Evolutionary conservation across 2,888 invertebrate species (phyloP).

Genomic region (Drosophila neonasuta): DNA sequence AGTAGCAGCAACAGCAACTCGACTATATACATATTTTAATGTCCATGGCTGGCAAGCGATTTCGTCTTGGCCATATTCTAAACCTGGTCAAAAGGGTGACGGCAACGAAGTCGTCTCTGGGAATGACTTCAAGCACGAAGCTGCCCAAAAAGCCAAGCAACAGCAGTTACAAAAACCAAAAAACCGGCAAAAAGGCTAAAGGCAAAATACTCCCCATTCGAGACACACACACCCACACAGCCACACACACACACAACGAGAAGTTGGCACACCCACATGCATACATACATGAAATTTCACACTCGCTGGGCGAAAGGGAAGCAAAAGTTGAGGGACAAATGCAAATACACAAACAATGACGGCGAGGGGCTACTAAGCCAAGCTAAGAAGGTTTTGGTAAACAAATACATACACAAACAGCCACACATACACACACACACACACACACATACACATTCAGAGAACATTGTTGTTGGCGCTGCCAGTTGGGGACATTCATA

Average conservation of each 20-base stretch:
- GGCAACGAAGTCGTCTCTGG: constrained; percentile 16
- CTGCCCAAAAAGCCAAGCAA: constrained; percentile 51
- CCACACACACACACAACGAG: constrained; percentile 7
- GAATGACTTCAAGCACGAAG: constrained; percentile 41
- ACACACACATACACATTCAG: constrained; percentile 27
- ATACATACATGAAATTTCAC: constrained; percentile 67
- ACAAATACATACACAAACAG: constrained; percentile 59
- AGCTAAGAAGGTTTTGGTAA: constrained; percentile 76
- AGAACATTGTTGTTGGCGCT: constrained; percentile 35
- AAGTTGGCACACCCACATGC: constrained; percentile 14
- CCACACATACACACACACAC: constrained; percentile 19
- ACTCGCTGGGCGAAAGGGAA: constrained; percentile 48
- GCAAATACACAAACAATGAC: constrained; percentile 76
- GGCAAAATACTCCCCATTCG: constrained; percentile 40
- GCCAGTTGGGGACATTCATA: constrained; percentile 67
- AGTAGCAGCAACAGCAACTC: constrained; percentile 34
- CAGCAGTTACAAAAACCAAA: constrained; percentile 53
- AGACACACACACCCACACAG: constrained; percentile 17
- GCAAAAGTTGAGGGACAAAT: constrained; percentile 53
- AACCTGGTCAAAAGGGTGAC: constrained; percentile 50
- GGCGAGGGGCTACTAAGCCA: constrained; percentile 73
- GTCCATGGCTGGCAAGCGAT: constrained; percentile 38
- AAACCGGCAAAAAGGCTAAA: constrained; percentile 63
- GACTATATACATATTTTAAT: constrained; percentile 55
- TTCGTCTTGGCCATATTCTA: constrained; percentile 27